Evolutionary conservation across 1,140 invertebrate species (phyloP), one percentile per base, ranked within the genome.

Genomic region (Bombus huntii): DNA sequence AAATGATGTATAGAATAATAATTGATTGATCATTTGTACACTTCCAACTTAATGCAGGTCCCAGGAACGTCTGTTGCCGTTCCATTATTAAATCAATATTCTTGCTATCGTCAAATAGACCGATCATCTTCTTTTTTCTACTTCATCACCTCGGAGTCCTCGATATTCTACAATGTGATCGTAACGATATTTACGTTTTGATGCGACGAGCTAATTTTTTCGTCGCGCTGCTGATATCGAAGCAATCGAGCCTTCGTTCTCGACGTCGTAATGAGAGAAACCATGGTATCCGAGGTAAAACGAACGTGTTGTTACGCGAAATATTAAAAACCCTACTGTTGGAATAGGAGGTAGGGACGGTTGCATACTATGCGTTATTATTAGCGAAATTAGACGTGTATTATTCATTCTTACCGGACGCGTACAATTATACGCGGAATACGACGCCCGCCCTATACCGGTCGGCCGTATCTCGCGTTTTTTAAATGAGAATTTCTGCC

Each of bases 401-500:
- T 85, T 85, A 80, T 85, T 85, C 83, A 80, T 85, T 80, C 68
- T 73, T 73, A 65, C 53, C 77, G 39, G 53, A 78, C 65, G 83
- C 42, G 83, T 65, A 80, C 75, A 80, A 85, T 85, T 80, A 85
- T 73, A 80, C 77, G 68, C 4, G 76, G 53, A 57, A 71, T 70
- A 39, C 70, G 70, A 59, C 39, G 66, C n/a, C 31, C 39, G 1
- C 65, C 37, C 75, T 62, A 34, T 62, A 39, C 62, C 37, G 47
- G 59, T 78, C 39, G 66, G 5, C 18, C 47, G 31, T 62, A 71
- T 71, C 68, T 72, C 83, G 76, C 76, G 39, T 62, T 84, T 84
- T 84, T 84, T 57, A 85, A 85, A 85, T 44, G 83, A 85, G 83
- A 85, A 85, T 80, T 85, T 85, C 57, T 47, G 42, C 83, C 68